Base-by-base conservation (phyloP, 2,797 vertebrate species). In the Sternotherus odoratus region DNA sequence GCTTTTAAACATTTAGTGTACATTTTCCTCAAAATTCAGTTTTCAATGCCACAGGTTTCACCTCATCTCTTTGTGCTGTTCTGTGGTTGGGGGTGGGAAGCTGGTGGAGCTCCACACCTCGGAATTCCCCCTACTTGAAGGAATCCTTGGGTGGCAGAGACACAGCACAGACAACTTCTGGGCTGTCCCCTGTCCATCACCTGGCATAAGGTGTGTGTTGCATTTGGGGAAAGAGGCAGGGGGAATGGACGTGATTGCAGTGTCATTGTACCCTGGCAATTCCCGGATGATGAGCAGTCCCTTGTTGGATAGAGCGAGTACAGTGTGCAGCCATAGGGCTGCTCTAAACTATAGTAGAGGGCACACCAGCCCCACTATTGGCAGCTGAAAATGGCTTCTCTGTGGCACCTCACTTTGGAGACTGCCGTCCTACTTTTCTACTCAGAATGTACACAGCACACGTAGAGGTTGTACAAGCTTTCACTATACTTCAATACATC, bases 71-170 rank as follows among this genome's bases (percentile, higher is more conserved):
- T 36, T 15, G 19, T 51, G 77, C n/a, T 53, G 36, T 50, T 6
- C 48, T 17, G 26, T 12, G 51, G 46, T 28, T 48, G 53, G 74
- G 26, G 33, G 33, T 85, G 23, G 12, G 56, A 92, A 91, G 46
- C 1, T 51, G 82, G 60, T 93, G 51, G 36, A 28, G 23, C 48
- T 81, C 16, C 36, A 74, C 26, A 50, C 26, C 43, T 12, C 81
- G 77, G 12, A 92, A 85, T 5, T 19, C 53, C 4, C 54, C 1
- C 1, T 16, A 43, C 16, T 46, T 82, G 36, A 23, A 26, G 1
- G n/a, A 33, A 9, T 3, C 2, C n/a, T 43, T 0, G 0, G 50
- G 26, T 48, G 86, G 51, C 54, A 7, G 0, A 5, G 3, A 5
- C 43, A 57, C 77, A 89, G 77, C 46, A 84, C 39, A 77, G 77